Percentiles rank a stretch among this genome's conserved stretches.
Conservation (phyloP, 2,888 invertebrate genomes). For the Serripes groenlandicus region DNA sequence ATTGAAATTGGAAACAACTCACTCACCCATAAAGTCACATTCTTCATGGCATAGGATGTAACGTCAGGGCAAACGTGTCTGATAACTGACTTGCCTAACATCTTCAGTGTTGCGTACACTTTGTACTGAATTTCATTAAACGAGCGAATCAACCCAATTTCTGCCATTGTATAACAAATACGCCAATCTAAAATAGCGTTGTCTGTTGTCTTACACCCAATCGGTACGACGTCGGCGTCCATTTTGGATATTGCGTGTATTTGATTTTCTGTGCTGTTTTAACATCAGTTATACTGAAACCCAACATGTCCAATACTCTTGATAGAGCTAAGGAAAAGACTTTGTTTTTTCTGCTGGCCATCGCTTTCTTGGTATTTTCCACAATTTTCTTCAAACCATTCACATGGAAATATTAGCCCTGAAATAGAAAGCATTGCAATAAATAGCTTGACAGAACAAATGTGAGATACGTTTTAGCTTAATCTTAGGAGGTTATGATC, state of each 20-base stretch:
- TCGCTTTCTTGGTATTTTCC: no score
- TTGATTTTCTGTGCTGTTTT: no score
- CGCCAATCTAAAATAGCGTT: slow-evolving; percentile 22
- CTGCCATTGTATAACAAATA: slow-evolving; percentile 28
- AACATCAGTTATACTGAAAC: no score
- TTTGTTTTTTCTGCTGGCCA: no score
- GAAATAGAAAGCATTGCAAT: no score
- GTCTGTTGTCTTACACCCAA: slow-evolving; percentile 15
- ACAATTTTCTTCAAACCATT: no score
- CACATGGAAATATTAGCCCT: no score
- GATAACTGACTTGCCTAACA: slow-evolving; percentile 10
- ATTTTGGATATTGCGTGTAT: not conserved
- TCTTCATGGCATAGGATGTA: slow-evolving; percentile 33
- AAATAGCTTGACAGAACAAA: no score
- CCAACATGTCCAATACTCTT: no score
- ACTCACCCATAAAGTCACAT: slow-evolving; percentile 26
- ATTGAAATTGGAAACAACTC: not conserved
- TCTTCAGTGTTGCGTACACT: slow-evolving; percentile 28
- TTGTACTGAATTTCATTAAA: slow-evolving; percentile 30
- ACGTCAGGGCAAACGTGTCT: not conserved
- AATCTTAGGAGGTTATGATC: no score
- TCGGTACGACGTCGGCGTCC: slow-evolving; percentile 25
- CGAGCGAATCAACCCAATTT: slow-evolving; percentile 17
- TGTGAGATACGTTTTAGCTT: no score
- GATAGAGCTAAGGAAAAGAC: no score